Base-by-base conservation (phyloP, 1,140 invertebrate species). In the Drosophila micromelanica region DNA sequence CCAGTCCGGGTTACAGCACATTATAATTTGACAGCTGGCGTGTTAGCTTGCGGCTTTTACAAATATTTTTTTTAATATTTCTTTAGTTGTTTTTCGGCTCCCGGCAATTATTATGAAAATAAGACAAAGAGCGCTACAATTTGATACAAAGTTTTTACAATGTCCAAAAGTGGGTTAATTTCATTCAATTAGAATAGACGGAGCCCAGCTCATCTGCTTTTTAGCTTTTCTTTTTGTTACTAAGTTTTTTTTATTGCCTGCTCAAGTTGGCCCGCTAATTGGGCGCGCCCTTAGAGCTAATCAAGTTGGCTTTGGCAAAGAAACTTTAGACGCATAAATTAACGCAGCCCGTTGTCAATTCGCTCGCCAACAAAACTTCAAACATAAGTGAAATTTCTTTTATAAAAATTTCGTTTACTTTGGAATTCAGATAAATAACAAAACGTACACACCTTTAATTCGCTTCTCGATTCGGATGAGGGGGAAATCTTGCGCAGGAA, bases 181-280 rank as follows among this genome's bases (percentile, higher is more conserved):
- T 73, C 76, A 89, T 89, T 89, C 84, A 89, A 89, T 89, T 89
- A 89, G 84, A 89, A 89, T 84, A 80, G 67, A 69, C 67, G 59
- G 77, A 65, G 11, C n/a, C 20, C 23, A 54, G 55, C 46, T 35
- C 43, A 48, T 60, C 46, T 79, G 20, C 38, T 32, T 64, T 67
- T 84, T 73, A 12, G 42, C 15, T 35, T 57, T 51, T 23, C 20
- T 23, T 23, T 57, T 20, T 49, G 15, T 45, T 38, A 32, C 20
- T 23, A 23, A 23, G 20, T 76, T 35, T 12, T 32, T 84, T 72
- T 89, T 74, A 89, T 77, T 69, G 40, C 23, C 74, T 73, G 32
- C 43, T 65, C 67, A 78, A 67, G 71, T 63, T 64, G 63, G 43
- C 23, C 46, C 54, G 73, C 79, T 89, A 89, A 89, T 89, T 89